A percentile compares a stretch with the other conserved stretches of the same genome.
Evolutionary conservation across 1,140 invertebrate genomes (phyloP).

Genomic region (Trichoplusia ni): DNA sequence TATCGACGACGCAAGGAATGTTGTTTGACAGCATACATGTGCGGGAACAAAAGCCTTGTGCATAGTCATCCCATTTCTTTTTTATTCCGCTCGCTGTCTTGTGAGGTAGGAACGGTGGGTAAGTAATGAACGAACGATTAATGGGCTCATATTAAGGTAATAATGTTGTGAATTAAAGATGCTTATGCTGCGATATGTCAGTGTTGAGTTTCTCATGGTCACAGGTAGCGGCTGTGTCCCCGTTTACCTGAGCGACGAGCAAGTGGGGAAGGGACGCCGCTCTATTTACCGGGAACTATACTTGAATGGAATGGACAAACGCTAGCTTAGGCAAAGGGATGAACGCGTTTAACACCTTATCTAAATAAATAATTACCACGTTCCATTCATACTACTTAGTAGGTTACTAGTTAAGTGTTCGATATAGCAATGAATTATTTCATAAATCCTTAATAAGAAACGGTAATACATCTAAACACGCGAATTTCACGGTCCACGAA

Average conservation of each 20-base stretch:
- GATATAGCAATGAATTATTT: neutral
- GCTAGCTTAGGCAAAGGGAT: conserved; percentile 30
- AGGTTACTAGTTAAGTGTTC: neutral
- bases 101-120: conserved; percentile 37
- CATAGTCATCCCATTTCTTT: conserved; percentile 71
- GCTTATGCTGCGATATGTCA: conserved; percentile 35
- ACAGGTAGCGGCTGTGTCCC: conserved; percentile 64
- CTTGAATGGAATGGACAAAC: conserved; percentile 62
- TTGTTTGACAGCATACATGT: conserved; percentile 79
- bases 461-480: conserved; percentile 26
- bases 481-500: conserved; percentile 52
- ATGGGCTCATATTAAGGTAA: conserved; percentile 13
- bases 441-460: neutral
- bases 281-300: conserved; percentile 58
- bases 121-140: conserved; percentile 31
- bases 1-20: conserved; percentile 77
- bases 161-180: conserved; percentile 49
- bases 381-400: conserved; percentile 2
- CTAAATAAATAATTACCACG: conserved; percentile 36
- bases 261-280: conserved; percentile 57
- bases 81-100: conserved; percentile 62
- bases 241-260: conserved; percentile 63
- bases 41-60: conserved; percentile 79
- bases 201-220: conserved; percentile 56
- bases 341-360: conserved; percentile 27